Base-by-base conservation (phyloP, 2,113 vertebrate genomes). In the Oreamnos americanus region DNA sequence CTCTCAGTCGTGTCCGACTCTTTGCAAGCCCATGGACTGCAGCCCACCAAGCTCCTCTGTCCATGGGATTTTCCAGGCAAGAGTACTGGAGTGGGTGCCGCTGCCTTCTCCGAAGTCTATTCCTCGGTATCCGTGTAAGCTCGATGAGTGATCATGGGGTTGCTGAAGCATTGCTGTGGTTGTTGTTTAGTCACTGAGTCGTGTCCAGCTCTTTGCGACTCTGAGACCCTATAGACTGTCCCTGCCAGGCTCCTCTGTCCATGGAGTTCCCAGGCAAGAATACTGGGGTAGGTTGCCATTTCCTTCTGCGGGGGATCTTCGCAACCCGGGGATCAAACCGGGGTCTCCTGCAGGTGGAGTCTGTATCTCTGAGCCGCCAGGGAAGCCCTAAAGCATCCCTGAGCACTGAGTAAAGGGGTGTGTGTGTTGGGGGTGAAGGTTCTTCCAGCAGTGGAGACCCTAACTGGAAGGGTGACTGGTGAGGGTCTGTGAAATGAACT, bases 281-380 rank as follows among this genome's bases (percentile, higher is more conserved):
- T 43, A 25, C 23, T 26, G 39, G 71, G 36, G 71, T 76, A 26
- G 39, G 36, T 76, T 43, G 39, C 36, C 71, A 26, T 43, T 43
- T 76, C 12, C 71, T 76, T 76, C 71, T 43, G 6, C 0, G 0
- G 21, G 21, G 64, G 64, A 36, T 36, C 64, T 36, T 71, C 2
- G 7, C 0, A 0, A 76, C 36, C 39, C 36, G 6, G 36, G 71
- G 39, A 4, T 43, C 71, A 76, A 43, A 14, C 36, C 11, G 1
- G 11, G 36, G 12, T 26, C 39, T 76, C 71, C 71, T 43, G 23
- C 71, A 15, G 71, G 11, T 76, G 23, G 23, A 43, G 7, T 76
- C 71, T 76, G 3, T 76, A 7, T 43, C 71, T 25, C 39, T 43
- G 71, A 43, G 71, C 71, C 71, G 14, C 36, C 36, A 4, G 71